phyloP scores from a whole-genome alignment of 2,113 vertebrate genomes.

The Phodopus roborovskii region DNA sequence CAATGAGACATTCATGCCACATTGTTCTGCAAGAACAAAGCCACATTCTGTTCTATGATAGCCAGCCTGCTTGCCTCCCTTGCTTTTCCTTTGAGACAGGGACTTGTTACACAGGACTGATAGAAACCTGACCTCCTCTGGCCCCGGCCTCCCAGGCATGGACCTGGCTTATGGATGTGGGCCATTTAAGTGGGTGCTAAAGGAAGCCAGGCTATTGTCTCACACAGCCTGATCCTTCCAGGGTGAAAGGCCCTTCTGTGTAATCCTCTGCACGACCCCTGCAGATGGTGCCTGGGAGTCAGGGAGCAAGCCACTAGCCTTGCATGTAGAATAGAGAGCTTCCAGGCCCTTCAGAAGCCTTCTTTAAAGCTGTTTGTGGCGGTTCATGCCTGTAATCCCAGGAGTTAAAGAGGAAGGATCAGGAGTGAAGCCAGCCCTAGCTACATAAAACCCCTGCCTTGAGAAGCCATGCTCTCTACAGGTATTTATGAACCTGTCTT shows the following conservation, averaged over 20 bases:
- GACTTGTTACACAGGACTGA: background rate
- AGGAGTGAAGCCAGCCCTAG: background rate
- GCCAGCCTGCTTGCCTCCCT: background rate
- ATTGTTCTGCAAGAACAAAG: background rate
- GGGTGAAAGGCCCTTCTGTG: background rate
- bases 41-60: rapidly evolving
- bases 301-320: background rate
- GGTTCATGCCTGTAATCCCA: background rate
- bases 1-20: rapidly evolving
- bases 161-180: background rate
- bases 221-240: background rate
- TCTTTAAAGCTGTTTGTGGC: background rate
- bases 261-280: background rate
- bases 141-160: background rate
- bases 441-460: background rate
- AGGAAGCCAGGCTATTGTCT: background rate
- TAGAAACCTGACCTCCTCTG: background rate
- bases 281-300: rapidly evolving
- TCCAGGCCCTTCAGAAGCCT: background rate
- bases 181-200: background rate
- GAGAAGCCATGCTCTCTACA: background rate
- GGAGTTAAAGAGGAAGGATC: background rate
- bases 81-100: background rate
- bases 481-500: background rate
- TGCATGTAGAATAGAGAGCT: rapidly evolving